Evolutionary conservation across 64 coral and sea anemone species (phyloP), one percentile per base, ranked within the genome.

Genomic region (Astreopora myriophthalma): DNA sequence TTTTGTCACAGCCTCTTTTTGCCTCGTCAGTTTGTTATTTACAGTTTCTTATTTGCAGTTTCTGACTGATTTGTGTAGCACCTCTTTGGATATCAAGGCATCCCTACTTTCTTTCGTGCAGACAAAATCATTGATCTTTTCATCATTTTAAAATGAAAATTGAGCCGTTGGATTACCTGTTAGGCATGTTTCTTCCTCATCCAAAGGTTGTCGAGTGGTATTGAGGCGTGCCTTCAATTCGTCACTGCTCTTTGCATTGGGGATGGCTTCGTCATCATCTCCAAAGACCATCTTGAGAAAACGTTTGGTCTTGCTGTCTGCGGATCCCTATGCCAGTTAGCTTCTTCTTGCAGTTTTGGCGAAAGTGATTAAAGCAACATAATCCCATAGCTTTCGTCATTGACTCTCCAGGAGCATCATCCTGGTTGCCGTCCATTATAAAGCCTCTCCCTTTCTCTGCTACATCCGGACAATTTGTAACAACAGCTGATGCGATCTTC

Each of bases 11-110:
- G 85, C 85, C 12, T 88, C 85, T 19, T 88, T 88, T n/a, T 74
- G 85, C 25, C 69, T 1, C 24, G 85, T 88, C 23, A 88, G 32
- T 46, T 88, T 88, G 24, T 73, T 73, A 22, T 73, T 73, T 73
- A 73, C 24, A 73, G 28, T n/a, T n/a, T n/a, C n/a, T n/a, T 73
- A 22, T 73, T 73, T 73, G 24, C 24, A 73, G 28, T 85, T 33
- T 65, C 81, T 10, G 81, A 85, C 61, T 85, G 81, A 85, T 85
- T 85, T 1, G 81, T 85, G 57, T 85, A 65, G 61, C 81, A 85
- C 61, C 32, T n/a, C 51, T 31, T 58, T n/a, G 62, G 49, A 14
- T 85, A 65, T 60, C 55, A 85, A 63, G 81, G 80, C 80, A 85
- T 85, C 35, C 51, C 57, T 63, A 26, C 55, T 38, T 85, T 85